Conservation (phyloP, 2,888 invertebrate species). For the Drosophila maculinotata region DNA sequence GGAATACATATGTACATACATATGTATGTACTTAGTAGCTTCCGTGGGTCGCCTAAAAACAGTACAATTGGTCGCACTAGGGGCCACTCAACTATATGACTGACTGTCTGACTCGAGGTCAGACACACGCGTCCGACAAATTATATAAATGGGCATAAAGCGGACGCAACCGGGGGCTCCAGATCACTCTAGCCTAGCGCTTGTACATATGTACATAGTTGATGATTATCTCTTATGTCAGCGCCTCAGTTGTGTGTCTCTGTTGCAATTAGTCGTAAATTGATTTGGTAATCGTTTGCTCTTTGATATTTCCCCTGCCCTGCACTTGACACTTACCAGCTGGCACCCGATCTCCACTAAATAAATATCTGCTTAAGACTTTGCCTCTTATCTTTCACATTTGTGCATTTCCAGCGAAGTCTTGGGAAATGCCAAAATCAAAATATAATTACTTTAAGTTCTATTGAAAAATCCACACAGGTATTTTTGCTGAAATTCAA, state of each 20-base stretch:
- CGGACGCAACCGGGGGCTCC: conserved; percentile 4
- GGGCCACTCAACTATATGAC: conserved; percentile 29
- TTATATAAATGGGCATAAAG: conserved; percentile 35
- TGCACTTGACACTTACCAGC: conserved; percentile 37
- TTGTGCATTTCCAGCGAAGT: conserved; percentile 17
- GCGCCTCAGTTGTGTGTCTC: conserved; percentile 19
- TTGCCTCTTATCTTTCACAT: too few relatives aligned
- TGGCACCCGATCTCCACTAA: conserved; percentile 19
- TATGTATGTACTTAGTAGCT: conserved; percentile 19
- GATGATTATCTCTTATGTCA: conserved; percentile 31
- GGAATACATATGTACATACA: conserved; percentile 8
- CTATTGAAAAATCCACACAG: not conserved
- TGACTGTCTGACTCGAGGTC: conserved; percentile 43
- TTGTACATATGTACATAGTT: not conserved
- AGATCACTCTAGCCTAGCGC: conserved; percentile 10
- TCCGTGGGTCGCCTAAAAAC: conserved; percentile 33
- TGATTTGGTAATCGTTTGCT: conserved; percentile 40
- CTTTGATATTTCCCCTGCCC: conserved; percentile 20
- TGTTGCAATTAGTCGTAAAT: conserved; percentile 52
- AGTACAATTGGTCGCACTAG: conserved; percentile 22
- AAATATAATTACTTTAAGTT: conserved; percentile 1
- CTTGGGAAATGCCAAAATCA: not conserved
- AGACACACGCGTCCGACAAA: conserved; percentile 55
- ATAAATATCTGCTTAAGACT: not conserved
- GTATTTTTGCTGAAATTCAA: conserved; percentile 13